Evolutionary conservation across 2,113 vertebrate genomes (phyloP), one percentile per base, ranked within the genome.

Genomic region (Nyctibius bracteatus): DNA sequence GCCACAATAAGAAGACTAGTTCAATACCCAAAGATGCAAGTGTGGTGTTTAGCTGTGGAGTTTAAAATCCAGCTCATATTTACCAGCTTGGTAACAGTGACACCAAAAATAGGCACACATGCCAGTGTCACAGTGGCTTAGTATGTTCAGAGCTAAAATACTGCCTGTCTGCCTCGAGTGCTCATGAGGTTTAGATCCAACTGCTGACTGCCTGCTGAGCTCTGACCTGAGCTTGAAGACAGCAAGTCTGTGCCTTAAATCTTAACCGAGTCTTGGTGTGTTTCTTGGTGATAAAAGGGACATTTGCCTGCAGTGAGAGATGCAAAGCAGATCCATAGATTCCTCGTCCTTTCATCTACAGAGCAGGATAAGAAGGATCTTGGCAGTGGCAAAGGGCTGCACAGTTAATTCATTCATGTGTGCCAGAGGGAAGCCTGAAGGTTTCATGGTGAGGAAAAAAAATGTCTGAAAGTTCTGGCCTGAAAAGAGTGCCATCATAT

Each of bases 261-360:
- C 31, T 65, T 77, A 71, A 62, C 37, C 0, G 11, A 83, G 72
- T 20, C 57, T 79, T 52, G n/a, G 39, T 81, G 68, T 81, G 58
- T 62, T 94, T 86, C 43, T 84, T 67, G 44, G 49, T 65, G 94
- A 95, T 97, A 84, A 94, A 55, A 5, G 66, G 25, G 62, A 82
- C n/a, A 10, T 41, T 82, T 88, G 82, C 57, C 41, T 68, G 59
- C 51, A 77, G 52, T 88, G 52, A 35, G 55, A 70, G 73, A 94
- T 73, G 39, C 58, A 91, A 95, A 96, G 25, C 81, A 92, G 78
- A 92, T 57, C 72, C 65, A 58, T n/a, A 43, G 54, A 83, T 90
- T 89, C 57, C 51, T 77, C 9, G 17, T 49, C 46, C 41, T 92
- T 93, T 95, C 72, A 93, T 91, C 95, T 95, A 65, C 51, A 82